Evolutionary conservation across 2,888 invertebrate species (phyloP), one percentile per base, ranked within the genome.

Genomic region (Cheilosia vernalis): DNA sequence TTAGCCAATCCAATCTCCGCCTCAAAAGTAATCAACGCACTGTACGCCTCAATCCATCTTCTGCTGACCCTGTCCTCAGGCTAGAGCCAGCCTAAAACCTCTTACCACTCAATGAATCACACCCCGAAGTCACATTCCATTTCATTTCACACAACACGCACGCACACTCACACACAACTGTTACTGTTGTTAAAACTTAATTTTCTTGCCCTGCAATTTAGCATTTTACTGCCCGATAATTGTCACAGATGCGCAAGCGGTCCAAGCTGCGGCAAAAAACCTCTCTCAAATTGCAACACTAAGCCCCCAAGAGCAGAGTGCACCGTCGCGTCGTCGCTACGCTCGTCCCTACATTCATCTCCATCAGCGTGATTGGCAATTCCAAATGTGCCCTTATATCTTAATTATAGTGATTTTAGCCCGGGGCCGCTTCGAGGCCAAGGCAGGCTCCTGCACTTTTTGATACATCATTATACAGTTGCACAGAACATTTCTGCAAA

Each of bases 361-460:
- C 76, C 85, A 81, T 81, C 86, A 86, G 77, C 87, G 87, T 88
- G 88, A 88, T 88, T 88, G 88, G 88, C 86, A 88, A 88, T 88
- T 87, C 87, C 78, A 61, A 88, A 89, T 87, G 87, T 90, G 88
- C 90, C 90, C 90, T 89, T 89, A 89, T 88, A 89, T 89, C 90
- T 91, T 91, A 91, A 91, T 91, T 91, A 90, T 90, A 90, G 91
- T 90, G 89, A 86, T 89, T 90, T 89, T 89, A 88, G 88, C 87
- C 83, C 44, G 69, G 63, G 78, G 86, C 86, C 56, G 61, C 37
- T 24, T 49, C 37, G 64, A 60, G 53, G 53, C 72, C 72, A 44
- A 21, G 40, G 47, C 24, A 58, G 51, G 85, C 85, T 85, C 61
- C 85, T 81, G 85, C 66, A 72, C 76, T 81, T 81, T 85, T 72